Base-by-base conservation (phyloP, 2,888 invertebrate species). In the Pollenia griseotomentosa region DNA sequence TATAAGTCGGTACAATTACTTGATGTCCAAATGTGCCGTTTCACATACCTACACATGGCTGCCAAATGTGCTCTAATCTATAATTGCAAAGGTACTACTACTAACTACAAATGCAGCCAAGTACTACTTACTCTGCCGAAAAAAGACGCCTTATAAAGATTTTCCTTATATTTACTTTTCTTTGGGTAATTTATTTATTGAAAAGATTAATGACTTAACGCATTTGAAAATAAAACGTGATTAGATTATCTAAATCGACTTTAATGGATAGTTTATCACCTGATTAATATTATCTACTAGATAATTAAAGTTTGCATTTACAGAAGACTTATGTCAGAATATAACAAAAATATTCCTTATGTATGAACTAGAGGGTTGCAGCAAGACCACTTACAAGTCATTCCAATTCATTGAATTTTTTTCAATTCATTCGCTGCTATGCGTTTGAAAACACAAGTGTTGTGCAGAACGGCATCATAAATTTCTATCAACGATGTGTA, bases 1-100 rank as follows among this genome's bases (percentile, higher is more conserved):
- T 71, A 85, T 80, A 85, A 66, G 82, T 83, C 86, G 86, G 86
- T 83, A 83, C 83, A 83, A 86, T 79, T 83, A 71, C 83, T 86
- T 86, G 85, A 86, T 82, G 85, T 79, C 82, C 85, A 82, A 82
- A 68, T 86, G 78, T 78, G 74, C 46, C 14, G 14, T 63, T 68
- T 70, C 59, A 65, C 68, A 81, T 74, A 61, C 42, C 6, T 33
- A 61, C 73, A 80, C 40, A 66, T 33, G 46, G 46, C 42, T 53
- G 23, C 61, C 68, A 81, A 57, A 70, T 65, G 33, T 55, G 23
- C 16, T 74, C 55, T 80, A 57, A 71, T 33, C 61, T 75, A 48
- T 75, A 70, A 75, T 77, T 81, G 75, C 63, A 68, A 55, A 53
- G 53, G 53, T 79, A 46, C 65, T 44, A 4, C 65, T 44, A 11